Evolutionary conservation across 2,797 vertebrate species (phyloP).

Genomic region (Lindbergichthys nudifrons): DNA sequence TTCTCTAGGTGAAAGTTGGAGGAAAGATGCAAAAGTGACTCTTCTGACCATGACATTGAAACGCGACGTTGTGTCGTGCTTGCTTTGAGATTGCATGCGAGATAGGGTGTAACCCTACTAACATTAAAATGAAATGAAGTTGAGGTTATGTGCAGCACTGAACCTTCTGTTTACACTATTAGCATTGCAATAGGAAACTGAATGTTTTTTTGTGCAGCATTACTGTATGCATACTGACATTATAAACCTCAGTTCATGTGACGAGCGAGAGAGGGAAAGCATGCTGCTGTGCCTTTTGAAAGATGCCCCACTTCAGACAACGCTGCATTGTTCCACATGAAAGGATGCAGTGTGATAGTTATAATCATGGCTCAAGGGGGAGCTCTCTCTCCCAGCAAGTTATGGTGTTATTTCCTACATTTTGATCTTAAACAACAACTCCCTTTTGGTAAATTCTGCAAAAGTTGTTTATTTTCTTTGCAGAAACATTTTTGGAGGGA

Average conservation of each 20-base stretch:
- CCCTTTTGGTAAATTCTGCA: constrained; percentile 22
- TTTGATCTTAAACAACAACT: constrained; percentile 47
- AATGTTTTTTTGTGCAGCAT: constrained; percentile 4
- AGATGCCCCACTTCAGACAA: constrained; percentile 74
- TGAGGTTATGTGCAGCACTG: constrained; percentile 2
- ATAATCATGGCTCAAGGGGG: constrained; percentile 70
- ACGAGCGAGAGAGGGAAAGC: constrained; percentile 59
- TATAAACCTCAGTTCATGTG: constrained; percentile 70
- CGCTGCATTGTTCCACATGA: constrained; percentile 81
- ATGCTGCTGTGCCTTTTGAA: constrained; percentile 63
- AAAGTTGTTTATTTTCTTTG: constrained; percentile 31
- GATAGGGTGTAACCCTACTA: constrained; percentile 19
- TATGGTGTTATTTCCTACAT: constrained; percentile 64
- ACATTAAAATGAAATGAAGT: constrained; percentile 9
- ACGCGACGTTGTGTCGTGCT: not conserved
- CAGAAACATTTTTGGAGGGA: constrained; percentile 35
- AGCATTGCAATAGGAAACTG: constrained; percentile 7
- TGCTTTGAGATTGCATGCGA: not conserved
- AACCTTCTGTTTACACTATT: constrained; percentile 11
- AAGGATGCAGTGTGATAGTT: constrained; percentile 74
- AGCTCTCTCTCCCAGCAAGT: constrained; percentile 47
- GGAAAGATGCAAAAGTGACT: not conserved
- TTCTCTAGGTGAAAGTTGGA: not conserved
- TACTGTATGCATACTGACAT: constrained; percentile 23
- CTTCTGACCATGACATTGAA: not conserved